Base-by-base conservation (phyloP, 2,797 vertebrate species). In the Amblyopsis hoosieri region DNA sequence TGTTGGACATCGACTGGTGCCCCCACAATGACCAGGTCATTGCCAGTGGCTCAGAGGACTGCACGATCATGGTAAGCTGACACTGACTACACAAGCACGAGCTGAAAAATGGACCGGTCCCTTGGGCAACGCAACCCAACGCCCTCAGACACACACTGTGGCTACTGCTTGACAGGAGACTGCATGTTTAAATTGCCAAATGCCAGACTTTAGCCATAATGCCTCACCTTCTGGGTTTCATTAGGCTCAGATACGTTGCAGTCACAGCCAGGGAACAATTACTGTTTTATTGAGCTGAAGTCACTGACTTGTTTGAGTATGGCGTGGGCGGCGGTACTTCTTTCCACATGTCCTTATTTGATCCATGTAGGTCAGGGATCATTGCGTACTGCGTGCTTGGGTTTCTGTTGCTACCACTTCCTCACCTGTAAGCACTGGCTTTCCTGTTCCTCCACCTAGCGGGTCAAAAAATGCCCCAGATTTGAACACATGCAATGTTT, bases 1-100 rank as follows among this genome's bases (percentile, higher is more conserved):
- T 99, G 87, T 89, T 99, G 58, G 97, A 99, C 90, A 97, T 99
- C 4, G 97, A 98, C 15, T 99, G 97, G 97, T 98, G 97, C 74
- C 97, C 97, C 46, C 96, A 99, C 71, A 96, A 98, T 0, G 97
- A 99, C 78, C 94, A 98, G 9, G 94, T 99, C 72, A 96, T 99
- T 1, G 97, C 97, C 89, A 99, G 97, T 0, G 95, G 95, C 62
- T 98, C 97, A 0, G 97, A 99, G 87, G 97, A 99, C 89, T 98
- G 96, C 92, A 95, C 95, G 0, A 93, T 98, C 64, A 98, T 98
- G 97, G 97, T 99, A 89, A 90, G 91, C 45, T 48, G 67, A 29
- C 1, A 57, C 12, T 29, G 31, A 14, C 14, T n/a, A 71, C 66
- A 62, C 66, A 17, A 78, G 71, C 66, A 62, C 64, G 23, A 78